Percentiles rank a stretch among this genome's conserved stretches.
These are phyloP conservation scores for Stigmatopora argus DNA, from an alignment of 2,113 vertebrate species.

Conservation along the genomic window DNA sequence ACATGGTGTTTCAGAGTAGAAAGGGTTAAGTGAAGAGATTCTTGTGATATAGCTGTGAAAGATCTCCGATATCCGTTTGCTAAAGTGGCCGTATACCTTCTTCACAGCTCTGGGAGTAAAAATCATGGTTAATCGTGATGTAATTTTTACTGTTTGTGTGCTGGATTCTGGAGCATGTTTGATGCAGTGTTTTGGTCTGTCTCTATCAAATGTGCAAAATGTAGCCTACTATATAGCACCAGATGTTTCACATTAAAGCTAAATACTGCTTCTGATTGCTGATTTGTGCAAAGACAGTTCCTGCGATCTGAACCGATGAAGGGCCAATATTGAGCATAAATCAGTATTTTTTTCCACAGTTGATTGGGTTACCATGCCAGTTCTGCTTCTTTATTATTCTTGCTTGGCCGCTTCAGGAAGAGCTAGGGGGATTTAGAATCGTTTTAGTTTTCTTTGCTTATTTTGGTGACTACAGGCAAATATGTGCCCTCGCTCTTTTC, in stretches of 20 bases:
- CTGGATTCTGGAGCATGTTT: conserved; percentile 67
- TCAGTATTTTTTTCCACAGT: neutral
- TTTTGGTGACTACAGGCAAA: conserved; percentile 40
- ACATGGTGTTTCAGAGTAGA: neutral
- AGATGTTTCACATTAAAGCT: conserved; percentile 16
- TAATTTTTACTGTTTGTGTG: conserved; percentile 37
- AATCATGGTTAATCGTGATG: no score
- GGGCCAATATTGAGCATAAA: conserved; percentile 4
- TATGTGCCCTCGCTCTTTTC: conserved; percentile 65
- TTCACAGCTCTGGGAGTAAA: conserved; percentile 42
- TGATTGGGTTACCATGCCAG: conserved; percentile 3
- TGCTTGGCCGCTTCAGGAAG: conserved; percentile 3
- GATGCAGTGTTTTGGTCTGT: conserved; percentile 46
- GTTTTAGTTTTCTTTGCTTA: conserved; percentile 30
- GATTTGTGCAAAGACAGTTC: neutral
- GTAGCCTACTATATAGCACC: conserved; percentile 15
- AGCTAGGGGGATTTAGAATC: conserved; percentile 31
- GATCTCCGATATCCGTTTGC: neutral
- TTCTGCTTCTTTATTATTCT: conserved; percentile 10
- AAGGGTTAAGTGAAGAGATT: conserved; percentile 3
- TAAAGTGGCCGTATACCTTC: conserved; percentile 12
- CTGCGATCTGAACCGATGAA: neutral
- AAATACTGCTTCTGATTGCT: neutral
- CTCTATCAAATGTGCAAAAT: conserved; percentile 20
- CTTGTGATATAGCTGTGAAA: conserved; percentile 17